A percentile compares a stretch with the other conserved stretches of the same genome.
Evolutionary conservation across 2,797 vertebrate species (phyloP).

Genomic region (Buceros bicornis): DNA sequence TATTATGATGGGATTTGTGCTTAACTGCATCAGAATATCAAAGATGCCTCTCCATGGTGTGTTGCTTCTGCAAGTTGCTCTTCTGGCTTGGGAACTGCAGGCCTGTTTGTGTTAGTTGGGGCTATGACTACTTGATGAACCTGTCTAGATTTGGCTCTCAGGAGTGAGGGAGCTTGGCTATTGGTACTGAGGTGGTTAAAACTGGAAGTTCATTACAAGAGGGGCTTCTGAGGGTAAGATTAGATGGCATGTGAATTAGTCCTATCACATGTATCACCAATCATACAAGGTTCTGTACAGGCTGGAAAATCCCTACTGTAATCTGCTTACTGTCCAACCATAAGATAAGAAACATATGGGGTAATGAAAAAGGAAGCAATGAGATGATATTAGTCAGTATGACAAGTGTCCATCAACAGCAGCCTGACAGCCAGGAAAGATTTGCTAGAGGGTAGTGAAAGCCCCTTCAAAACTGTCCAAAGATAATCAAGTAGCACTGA

Average conservation of each 20-base stretch:
- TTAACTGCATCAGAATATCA: background rate
- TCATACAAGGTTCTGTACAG: background rate
- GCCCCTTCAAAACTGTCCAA: background rate
- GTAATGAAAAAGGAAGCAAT: constrained; percentile 15
- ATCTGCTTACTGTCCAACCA: background rate
- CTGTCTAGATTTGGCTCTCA: background rate
- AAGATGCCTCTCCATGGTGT: background rate
- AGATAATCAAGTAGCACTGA: background rate
- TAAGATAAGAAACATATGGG: background rate
- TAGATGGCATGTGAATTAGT: background rate
- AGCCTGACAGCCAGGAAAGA: background rate
- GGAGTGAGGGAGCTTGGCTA: background rate
- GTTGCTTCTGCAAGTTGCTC: background rate
- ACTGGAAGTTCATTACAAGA: background rate
- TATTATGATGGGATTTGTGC: background rate
- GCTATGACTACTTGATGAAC: background rate
- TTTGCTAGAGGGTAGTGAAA: background rate
- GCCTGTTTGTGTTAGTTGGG: background rate
- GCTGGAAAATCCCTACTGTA: constrained; percentile 5
- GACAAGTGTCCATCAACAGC: background rate
- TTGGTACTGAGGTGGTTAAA: background rate
- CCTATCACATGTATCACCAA: background rate
- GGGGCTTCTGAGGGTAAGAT: background rate
- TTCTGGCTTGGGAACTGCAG: background rate
- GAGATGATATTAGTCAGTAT: background rate